Base-by-base conservation (phyloP, 30 jellyfish, hydroid and myxozoan genomes). In the Rhopilema esculentum region DNA sequence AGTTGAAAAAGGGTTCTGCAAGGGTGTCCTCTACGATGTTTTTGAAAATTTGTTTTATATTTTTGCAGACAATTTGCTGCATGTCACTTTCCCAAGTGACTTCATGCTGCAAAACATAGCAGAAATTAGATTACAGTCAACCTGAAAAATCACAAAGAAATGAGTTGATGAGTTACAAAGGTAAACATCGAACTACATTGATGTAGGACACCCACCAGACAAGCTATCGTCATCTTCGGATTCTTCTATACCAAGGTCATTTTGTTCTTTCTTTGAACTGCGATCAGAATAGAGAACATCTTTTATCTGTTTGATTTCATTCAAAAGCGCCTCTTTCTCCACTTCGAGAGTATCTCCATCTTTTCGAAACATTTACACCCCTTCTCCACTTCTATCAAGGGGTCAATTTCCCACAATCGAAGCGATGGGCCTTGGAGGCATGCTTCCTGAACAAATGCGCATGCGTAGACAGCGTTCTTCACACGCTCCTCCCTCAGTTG, bases 311-410 rank as follows among this genome's bases (percentile, higher is more conserved):
- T 89, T 88, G 30, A 89, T 89, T 75, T 89, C 97, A 30, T 67
- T 76, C 32, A 89, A 79, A 32, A 89, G 66, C 33, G 76, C 90
- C 48, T 89, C 93, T 21, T 77, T 83, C 26, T 89, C 97, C 74
- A 51, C 32, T 82, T 89, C 97, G 7, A n/a, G 49, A 81, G 48
- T 21, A 86, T 30, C 79, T 81, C 89, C 89, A 80, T 80, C 40
- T 23, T 50, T 25, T 50, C 31, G 23, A 50, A 24, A 17, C 17
- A 17, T 15, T 17, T 21, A 15, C 22, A 12, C n/a, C n/a, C 80
- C 61, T 27, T 25, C 1, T 25, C 33, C 49, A 9, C 49, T 19
- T 12, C 12, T 2, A 40, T 40, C 12, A 40, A 12, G 12, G 57
- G 57, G 57, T 40, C 57, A 40, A 40, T 27, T 27, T 76, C 69